Evolutionary conservation across 2,797 vertebrate genomes (phyloP), one percentile per base, ranked within the genome.

Genomic region (Aphelocoma californica): DNA sequence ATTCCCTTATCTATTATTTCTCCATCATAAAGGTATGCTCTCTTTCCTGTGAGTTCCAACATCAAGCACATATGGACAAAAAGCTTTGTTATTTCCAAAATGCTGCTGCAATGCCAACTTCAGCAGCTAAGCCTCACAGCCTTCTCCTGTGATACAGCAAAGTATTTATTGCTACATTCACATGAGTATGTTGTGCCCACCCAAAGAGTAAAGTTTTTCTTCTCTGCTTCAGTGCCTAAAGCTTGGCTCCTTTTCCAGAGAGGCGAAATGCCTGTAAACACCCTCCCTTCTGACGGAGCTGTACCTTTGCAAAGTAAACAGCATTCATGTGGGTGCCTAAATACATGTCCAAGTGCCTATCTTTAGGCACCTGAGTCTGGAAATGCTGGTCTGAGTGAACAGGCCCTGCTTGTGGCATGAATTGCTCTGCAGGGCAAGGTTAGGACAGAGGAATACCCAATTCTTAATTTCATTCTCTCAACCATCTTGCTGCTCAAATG

Each of bases 401-500:
- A 87, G 77, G 34, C 32, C 18, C 56, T 5, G 2, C 36, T 19
- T 70, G 34, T 3, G 1, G 19, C 45, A 80, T 87, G 67, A 93
- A 89, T 91, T 84, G 90, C 38, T 51, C 45, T 34, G 45, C 53
- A 83, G 42, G 87, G 75, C 50, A 87, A 86, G 64, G 23, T 87
- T 86, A 86, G 28, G 66, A 85, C 32, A 71, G 57, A 91, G 84
- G n/a, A 85, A 24, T 47, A 93, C 79, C 81, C 14, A 0, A 28
- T 53, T 74, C 84, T 80, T 95, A 85, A 93, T 92, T 91, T 78
- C 93, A 95, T 95, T 96, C 42, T 70, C 78, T 87, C 3, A 4
- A 51, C 78, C 42, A 86, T 87, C 79, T 66, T 87, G 28, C 86
- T 93, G 79, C 64, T 91, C 91, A 91, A 96, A 82, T 78, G 72